Evolutionary conservation across 1,140 invertebrate species (phyloP), one percentile per base, ranked within the genome.

Genomic region (Drosophila persimilis): DNA sequence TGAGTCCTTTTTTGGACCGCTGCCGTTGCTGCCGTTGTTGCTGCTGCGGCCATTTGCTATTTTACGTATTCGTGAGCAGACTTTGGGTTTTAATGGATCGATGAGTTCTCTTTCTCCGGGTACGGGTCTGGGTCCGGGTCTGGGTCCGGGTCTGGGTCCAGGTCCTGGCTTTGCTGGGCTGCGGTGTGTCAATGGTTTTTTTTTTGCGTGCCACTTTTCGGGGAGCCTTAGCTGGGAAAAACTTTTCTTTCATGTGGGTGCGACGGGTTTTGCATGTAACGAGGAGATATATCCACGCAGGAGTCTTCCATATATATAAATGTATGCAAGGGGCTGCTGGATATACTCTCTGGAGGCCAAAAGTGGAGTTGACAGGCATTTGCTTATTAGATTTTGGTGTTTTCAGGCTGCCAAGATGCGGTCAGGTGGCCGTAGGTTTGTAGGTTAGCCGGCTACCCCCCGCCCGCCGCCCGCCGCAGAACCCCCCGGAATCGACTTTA

Each of bases 11-110:
- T 61, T 60, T 61, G 51, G 51, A 58, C 35, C 3, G 24, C 29
- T 47, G 57, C 47, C 58, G 58, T 31, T 57, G 44, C 51, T 20
- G 31, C 53, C 20, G 24, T 26, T 80, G 61, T 54, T 58, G 20
- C 22, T 72, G 4, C 41, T 63, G 53, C 59, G 56, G 63, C 62
- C 58, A 58, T 66, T 81, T 77, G 58, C 56, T 50, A 59, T 65
- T 77, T 71, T 59, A 69, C 46, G 59, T 85, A 77, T 81, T 83
- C 48, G 69, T 76, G 75, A 60, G 70, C 78, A 85, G 81, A 85
- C 79, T 83, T 88, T 88, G 80, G 83, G 84, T 88, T 88, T 88
- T 88, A 88, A 88, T 88, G 83, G 83, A 88, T 88, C 83, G 84
- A 88, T 88, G 83, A 72, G 78, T 88, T 67, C 67, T 72, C 62